Conservation (phyloP, 2,888 invertebrate species). For the Cerastoderma edule region DNA sequence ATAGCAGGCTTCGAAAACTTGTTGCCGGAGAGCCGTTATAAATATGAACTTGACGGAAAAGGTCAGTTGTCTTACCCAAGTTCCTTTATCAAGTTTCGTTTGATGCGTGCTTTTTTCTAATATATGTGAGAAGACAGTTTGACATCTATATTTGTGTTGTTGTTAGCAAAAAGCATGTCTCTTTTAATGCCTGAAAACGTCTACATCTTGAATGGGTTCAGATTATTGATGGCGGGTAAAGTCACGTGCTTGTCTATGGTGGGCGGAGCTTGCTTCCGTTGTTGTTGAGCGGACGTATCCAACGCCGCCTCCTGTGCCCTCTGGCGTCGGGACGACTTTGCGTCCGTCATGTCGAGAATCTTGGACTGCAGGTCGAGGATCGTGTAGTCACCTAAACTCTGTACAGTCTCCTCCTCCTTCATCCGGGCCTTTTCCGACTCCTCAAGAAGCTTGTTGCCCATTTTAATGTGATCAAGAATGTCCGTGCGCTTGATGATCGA, state of each 20-base stretch:
- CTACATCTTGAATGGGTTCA: slow-evolving; percentile 31
- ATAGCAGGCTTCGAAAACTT: too few relatives aligned
- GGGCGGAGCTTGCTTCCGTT: background rate
- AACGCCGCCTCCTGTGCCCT: background rate
- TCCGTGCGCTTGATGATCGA: slow-evolving; percentile 46
- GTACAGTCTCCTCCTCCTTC: slow-evolving; percentile 55
- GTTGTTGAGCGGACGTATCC: background rate
- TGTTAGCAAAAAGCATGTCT: too few relatives aligned
- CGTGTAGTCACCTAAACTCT: slow-evolving; percentile 64
- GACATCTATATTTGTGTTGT: too few relatives aligned
- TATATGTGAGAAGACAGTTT: too few relatives aligned
- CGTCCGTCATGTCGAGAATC: slow-evolving; percentile 54
- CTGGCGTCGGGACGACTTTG: slow-evolving; percentile 9
- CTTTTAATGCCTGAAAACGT: too few relatives aligned
- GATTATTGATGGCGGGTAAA: slow-evolving; percentile 25
- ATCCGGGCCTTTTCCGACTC: slow-evolving; percentile 53
- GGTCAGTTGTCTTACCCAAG: too few relatives aligned
- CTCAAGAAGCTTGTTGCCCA: slow-evolving; percentile 54
- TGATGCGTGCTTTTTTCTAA: too few relatives aligned
- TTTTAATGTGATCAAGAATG: slow-evolving; percentile 60
- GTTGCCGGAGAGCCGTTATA: too few relatives aligned
- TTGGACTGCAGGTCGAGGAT: slow-evolving; percentile 63
- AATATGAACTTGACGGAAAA: too few relatives aligned
- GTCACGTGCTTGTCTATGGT: slow-evolving; percentile 14
- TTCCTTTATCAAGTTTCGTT: too few relatives aligned